Evolutionary conservation across 2,797 vertebrate genomes (phyloP).

Genomic region (Sparus aurata): DNA sequence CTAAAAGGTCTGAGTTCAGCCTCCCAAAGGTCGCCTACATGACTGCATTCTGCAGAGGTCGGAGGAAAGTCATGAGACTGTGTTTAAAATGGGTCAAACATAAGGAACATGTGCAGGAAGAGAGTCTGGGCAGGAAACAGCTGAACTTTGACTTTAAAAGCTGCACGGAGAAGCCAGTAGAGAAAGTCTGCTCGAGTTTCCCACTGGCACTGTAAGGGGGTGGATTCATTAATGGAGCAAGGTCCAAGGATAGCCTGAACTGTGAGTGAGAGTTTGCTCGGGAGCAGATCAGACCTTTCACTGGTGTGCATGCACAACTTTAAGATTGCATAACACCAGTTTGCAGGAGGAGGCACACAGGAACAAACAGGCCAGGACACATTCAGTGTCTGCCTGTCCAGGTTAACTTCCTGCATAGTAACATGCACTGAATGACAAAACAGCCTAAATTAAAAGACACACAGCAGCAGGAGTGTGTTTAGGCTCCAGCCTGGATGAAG

Average conservation of each 20-base stretch:
- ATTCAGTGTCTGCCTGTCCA: conserved; percentile 1
- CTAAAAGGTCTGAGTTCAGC: conserved; percentile 86
- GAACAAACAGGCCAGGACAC: conserved; percentile 23
- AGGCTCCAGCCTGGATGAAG: conserved; percentile 28
- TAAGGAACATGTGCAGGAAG: background rate
- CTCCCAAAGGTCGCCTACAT: conserved; percentile 75
- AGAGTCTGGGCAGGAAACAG: background rate
- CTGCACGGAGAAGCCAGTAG: background rate
- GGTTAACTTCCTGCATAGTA: background rate
- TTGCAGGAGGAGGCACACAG: conserved; percentile 24
- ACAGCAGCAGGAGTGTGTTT: background rate
- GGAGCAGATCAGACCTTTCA: conserved; percentile 12
- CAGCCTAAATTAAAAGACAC: background rate
- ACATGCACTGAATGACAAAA: background rate
- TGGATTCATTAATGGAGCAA: conserved; percentile 51
- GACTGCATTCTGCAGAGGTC: conserved; percentile 78
- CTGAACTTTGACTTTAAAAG: conserved; percentile 57
- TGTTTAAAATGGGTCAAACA: conserved; percentile 45
- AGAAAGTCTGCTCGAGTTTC: conserved; percentile 14
- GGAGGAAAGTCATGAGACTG: conserved; percentile 29
- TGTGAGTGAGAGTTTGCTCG: conserved; percentile 6
- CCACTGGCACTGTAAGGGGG: conserved; percentile 7
- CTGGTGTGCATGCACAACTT: conserved; percentile 3
- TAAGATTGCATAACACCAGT: conserved; percentile 57
- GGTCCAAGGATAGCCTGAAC: conserved; percentile 53